Evolutionary conservation across 2,888 invertebrate genomes (phyloP), one percentile per base, ranked within the genome.

Genomic region (Agriopis marginaria): DNA sequence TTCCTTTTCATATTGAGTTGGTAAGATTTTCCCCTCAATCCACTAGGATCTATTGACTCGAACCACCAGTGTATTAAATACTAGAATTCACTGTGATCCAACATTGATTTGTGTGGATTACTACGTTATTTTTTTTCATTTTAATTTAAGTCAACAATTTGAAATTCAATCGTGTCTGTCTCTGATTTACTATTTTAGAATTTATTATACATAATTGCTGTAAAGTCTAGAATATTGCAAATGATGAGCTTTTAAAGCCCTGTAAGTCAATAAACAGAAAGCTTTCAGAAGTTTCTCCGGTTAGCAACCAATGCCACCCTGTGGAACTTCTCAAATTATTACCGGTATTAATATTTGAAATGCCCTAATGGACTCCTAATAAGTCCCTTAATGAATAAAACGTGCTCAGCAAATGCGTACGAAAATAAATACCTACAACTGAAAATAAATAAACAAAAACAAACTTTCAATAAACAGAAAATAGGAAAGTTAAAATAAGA

Each of bases 361-460:
- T n/a, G 59, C 51, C 53, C 40, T 65, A 65, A 65, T 65, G 65
- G 53, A 65, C 53, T 53, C 32, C 45, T 32, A 53, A 65, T 65
- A 51, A 53, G 53, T 58, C 17, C 4, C 7, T 32, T 40, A 14
- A 45, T 59, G 11, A 65, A 45, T 59, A 65, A 47, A 44, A 44
- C 14, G 45, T 45, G 32, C 1, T 32, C 44, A 17, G 8, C 45
- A 32, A 5, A 45, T 58, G 45, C 23, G 45, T 17, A 14, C 42
- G 58, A 32, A 58, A 58, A 58, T 58, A 8, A 58, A 23, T 23
- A 23, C n/a, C 10, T n/a, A 45, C 14, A 42, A 56, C 32, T 45
- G 45, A 5, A 32, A 32, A 32, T 3, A 32, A 5, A 32, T 32
- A 32, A 32, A 32, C 32, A 32, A 3, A 32, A 32, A 32, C 32